Conservation (phyloP, 1,140 invertebrate genomes). For the Sarcophaga peregrina region DNA sequence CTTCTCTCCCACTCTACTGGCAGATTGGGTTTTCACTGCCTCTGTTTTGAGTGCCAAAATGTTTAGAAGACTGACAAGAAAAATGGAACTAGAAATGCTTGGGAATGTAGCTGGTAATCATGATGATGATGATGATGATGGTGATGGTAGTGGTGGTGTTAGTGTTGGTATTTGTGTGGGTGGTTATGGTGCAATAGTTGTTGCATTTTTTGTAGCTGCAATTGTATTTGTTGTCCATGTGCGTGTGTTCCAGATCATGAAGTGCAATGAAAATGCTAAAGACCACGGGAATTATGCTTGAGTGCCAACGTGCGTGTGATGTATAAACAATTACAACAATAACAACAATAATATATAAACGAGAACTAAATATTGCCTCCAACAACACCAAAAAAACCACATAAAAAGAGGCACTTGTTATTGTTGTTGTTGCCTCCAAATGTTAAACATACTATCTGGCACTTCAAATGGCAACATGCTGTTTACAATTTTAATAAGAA, state of each 20-base stretch:
- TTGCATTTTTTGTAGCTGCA: neutral
- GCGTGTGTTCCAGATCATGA: slow-evolving; percentile 37
- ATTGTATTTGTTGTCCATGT: slow-evolving; percentile 18
- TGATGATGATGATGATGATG: neutral
- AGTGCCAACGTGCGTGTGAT: slow-evolving; percentile 37
- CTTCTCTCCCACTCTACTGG: neutral
- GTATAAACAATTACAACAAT: slow-evolving; percentile 35
- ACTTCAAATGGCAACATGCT: slow-evolving; percentile 38
- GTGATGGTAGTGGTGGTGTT: neutral
- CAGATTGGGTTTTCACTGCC: neutral
- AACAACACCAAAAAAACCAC: neutral
- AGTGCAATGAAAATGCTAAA: slow-evolving; percentile 38
- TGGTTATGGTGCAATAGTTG: neutral
- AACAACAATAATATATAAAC: neutral
- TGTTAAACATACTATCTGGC: neutral
- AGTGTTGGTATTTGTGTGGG: neutral
- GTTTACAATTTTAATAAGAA: slow-evolving; percentile 27
- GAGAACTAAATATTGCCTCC: neutral
- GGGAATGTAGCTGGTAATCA: no score
- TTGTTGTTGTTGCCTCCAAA: neutral
- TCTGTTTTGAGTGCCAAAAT: neutral
- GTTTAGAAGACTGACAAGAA: neutral
- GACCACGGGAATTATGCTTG: slow-evolving; percentile 37
- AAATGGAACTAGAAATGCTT: no score
- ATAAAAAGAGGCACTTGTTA: neutral